A percentile compares a stretch with the other conserved stretches of the same genome.
Conservation (phyloP, 2,888 invertebrate genomes). For the Protodeltote pygarga region DNA sequence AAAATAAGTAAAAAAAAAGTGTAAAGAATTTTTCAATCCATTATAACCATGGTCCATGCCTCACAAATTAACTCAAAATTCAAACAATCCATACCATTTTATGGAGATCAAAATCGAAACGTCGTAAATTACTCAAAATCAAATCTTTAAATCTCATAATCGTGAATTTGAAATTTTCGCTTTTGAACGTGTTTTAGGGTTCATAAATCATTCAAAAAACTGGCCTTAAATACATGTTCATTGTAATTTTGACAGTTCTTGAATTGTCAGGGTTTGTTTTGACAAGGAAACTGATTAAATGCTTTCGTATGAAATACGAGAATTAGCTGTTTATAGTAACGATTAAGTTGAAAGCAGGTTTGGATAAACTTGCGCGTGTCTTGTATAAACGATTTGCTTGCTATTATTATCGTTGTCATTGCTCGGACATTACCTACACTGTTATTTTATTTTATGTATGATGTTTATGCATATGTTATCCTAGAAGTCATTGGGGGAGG, state of each 20-base stretch:
- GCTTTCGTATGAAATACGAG: conserved; percentile 23
- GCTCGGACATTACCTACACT: too few relatives aligned
- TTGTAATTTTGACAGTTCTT: conserved; percentile 28
- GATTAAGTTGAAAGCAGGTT: neutral
- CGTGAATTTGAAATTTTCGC: conserved; percentile 20
- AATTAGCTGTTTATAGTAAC: conserved; percentile 11
- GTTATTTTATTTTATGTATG: too few relatives aligned
- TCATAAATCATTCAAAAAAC: conserved; percentile 30
- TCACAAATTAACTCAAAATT: too few relatives aligned
- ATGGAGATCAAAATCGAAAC: conserved; percentile 12
- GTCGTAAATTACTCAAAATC: conserved; percentile 25
- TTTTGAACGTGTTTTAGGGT: conserved; percentile 16
- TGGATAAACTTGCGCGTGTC: too few relatives aligned
- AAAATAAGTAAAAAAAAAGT: too few relatives aligned
- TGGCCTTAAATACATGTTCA: conserved; percentile 17
- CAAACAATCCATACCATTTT: conserved; percentile 4
- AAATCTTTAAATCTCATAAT: conserved; percentile 20
- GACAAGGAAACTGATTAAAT: conserved; percentile 36
- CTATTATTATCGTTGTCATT: too few relatives aligned
- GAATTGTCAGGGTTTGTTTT: conserved; percentile 30
- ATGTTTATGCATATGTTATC: too few relatives aligned
- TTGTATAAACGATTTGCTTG: too few relatives aligned
- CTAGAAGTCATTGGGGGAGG: too few relatives aligned
- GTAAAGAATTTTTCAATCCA: too few relatives aligned
- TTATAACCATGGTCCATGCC: too few relatives aligned